Conservation (phyloP, 1,140 invertebrate genomes). For the Rhopalosiphum maidis region DNA sequence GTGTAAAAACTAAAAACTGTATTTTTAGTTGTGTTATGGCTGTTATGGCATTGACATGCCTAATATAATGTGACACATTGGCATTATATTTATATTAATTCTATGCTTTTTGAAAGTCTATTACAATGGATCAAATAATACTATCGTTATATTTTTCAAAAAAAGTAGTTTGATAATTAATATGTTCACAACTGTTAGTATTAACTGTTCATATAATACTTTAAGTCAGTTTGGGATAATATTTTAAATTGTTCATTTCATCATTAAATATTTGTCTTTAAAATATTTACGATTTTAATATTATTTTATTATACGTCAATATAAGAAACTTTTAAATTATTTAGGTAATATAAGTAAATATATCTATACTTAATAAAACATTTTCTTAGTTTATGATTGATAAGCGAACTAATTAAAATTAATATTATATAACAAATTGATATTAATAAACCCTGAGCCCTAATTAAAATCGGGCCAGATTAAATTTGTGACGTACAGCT, state of each 20-base stretch:
- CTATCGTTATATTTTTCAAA: background rate
- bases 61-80: background rate
- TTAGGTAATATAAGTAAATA: background rate
- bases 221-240: background rate
- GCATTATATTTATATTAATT: background rate
- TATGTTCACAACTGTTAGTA: no score
- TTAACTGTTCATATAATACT: no score
- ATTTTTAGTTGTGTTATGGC: no score
- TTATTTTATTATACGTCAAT: background rate
- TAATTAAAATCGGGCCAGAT: background rate
- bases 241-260: background rate
- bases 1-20: background rate
- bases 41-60: no score
- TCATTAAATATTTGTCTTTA: background rate
- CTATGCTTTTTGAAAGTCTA: background rate
- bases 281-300: background rate
- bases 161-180: background rate
- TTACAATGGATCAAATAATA: background rate
- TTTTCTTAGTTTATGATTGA: background rate
- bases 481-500: background rate
- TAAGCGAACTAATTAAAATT: background rate
- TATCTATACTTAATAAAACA: background rate
- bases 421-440: background rate
- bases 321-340: background rate
- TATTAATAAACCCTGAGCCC: background rate